phyloP scores from a whole-genome alignment of 2,797 vertebrate species.

The Aselliscus stoliczkanus region DNA sequence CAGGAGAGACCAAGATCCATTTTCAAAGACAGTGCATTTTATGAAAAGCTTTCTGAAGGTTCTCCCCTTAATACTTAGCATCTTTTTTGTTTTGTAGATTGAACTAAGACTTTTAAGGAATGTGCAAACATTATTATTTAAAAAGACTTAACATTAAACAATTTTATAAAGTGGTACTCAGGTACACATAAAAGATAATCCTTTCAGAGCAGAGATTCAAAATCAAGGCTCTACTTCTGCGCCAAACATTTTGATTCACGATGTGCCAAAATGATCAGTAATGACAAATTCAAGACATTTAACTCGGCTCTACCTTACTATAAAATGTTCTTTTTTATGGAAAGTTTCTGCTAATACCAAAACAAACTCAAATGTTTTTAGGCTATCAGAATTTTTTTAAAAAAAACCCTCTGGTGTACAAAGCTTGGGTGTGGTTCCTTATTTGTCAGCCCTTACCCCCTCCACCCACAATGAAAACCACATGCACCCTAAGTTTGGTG shows the following conservation, averaged over 20 bases:
- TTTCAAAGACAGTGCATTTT: background rate
- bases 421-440: slow-evolving; percentile 75
- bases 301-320: background rate
- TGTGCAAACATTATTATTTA: slow-evolving; percentile 4
- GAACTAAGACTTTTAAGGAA: slow-evolving; percentile 6
- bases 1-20: background rate
- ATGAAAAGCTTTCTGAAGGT: slow-evolving; percentile 5
- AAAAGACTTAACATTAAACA: slow-evolving; percentile 20
- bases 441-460: slow-evolving; percentile 66
- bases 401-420: background rate
- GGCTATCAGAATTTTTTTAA: background rate
- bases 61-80: background rate
- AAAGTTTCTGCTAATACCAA: slow-evolving; percentile 25
- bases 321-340: slow-evolving; percentile 33
- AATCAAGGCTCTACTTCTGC: slow-evolving; percentile 10
- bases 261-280: slow-evolving; percentile 30
- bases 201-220: slow-evolving; percentile 16
- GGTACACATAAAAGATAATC: background rate
- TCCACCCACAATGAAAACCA: slow-evolving; percentile 77
- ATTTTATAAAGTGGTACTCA: background rate
- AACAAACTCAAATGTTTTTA: slow-evolving; percentile 47
- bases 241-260: slow-evolving; percentile 28
- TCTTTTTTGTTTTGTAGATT: slow-evolving; percentile 21
- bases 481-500: slow-evolving; percentile 52
- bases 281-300: slow-evolving; percentile 36